Evolutionary conservation across 2,113 vertebrate genomes (phyloP).

Genomic region (Laticauda colubrina): DNA sequence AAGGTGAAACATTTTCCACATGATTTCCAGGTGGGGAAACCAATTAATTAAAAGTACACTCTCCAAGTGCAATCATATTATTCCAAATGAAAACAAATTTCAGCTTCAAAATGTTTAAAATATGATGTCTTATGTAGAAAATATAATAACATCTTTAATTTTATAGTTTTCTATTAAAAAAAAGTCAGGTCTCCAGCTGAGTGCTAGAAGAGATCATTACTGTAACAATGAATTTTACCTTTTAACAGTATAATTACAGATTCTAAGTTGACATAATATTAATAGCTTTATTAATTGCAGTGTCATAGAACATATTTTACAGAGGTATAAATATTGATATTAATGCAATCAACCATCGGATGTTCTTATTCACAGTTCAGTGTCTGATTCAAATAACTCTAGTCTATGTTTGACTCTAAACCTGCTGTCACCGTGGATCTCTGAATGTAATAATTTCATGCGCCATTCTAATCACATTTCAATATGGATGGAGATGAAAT

Average conservation of each 20-base stretch:
- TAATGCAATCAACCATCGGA: conserved; percentile 52
- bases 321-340: conserved; percentile 52
- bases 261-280: conserved; percentile 41
- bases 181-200: conserved; percentile 32
- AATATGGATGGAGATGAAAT: conserved; percentile 33
- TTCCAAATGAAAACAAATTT: conserved; percentile 17
- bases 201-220: conserved; percentile 33
- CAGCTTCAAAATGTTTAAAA: conserved; percentile 31
- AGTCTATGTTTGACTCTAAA: conserved; percentile 46
- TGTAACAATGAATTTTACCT: conserved; percentile 49
- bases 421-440: conserved; percentile 17
- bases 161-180: conserved; percentile 31
- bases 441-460: conserved; percentile 25
- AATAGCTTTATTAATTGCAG: conserved; percentile 58
- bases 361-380: conserved; percentile 48
- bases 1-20: neutral
- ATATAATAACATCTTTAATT: neutral
- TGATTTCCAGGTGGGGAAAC: neutral
- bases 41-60: conserved; percentile 1
- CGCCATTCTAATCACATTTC: conserved; percentile 32
- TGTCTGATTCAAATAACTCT: conserved; percentile 32
- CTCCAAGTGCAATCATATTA: conserved; percentile 3
- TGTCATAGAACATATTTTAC: conserved; percentile 55
- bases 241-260: conserved; percentile 43
- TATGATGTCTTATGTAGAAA: conserved; percentile 13